Evolutionary conservation across 37 sponge, comb jelly and placozoan species (phyloP).

Genomic region (Cliona cf. orientalis): DNA sequence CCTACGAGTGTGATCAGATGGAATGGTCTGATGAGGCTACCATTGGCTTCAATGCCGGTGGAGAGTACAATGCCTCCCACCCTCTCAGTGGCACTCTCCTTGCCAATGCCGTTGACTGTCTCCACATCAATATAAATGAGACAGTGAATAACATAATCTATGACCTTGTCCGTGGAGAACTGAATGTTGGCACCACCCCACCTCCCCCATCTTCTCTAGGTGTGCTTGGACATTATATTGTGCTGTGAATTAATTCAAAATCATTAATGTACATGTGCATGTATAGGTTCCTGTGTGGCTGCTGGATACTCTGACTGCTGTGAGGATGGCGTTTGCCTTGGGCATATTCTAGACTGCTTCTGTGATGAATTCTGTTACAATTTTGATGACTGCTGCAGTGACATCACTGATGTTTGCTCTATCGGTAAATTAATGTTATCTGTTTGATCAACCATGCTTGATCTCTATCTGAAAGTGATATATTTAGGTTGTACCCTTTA

Average conservation of each 20-base stretch:
- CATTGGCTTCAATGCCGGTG: conserved; percentile 48
- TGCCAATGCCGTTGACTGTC: conserved; percentile 34
- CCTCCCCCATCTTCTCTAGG: conserved; percentile 13
- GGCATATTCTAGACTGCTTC: conserved; percentile 24
- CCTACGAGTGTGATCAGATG: conserved; percentile 40
- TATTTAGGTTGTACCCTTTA: no score
- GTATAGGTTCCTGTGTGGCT: conserved; percentile 22
- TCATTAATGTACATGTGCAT: no score
- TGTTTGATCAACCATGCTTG: no score
- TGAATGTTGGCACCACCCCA: background rate
- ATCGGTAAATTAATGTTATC: no score
- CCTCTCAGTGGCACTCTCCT: conserved; percentile 21
- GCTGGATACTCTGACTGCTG: conserved; percentile 33
- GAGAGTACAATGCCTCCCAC: conserved; percentile 14
- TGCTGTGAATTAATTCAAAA: no score
- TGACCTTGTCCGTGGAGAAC: conserved; percentile 26
- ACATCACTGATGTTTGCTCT: conserved; percentile 3
- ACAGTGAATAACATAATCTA: conserved; percentile 33
- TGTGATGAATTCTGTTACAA: conserved; percentile 22
- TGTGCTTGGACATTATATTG: no score
- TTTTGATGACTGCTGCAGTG: conserved; percentile 31
- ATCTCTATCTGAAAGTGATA: no score
- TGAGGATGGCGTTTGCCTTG: conserved; percentile 8
- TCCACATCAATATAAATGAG: background rate
- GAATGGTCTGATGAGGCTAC: conserved; percentile 48